phyloP scores from a whole-genome alignment of 2,797 vertebrate genomes.

The Mormyrus hasselquistii region DNA sequence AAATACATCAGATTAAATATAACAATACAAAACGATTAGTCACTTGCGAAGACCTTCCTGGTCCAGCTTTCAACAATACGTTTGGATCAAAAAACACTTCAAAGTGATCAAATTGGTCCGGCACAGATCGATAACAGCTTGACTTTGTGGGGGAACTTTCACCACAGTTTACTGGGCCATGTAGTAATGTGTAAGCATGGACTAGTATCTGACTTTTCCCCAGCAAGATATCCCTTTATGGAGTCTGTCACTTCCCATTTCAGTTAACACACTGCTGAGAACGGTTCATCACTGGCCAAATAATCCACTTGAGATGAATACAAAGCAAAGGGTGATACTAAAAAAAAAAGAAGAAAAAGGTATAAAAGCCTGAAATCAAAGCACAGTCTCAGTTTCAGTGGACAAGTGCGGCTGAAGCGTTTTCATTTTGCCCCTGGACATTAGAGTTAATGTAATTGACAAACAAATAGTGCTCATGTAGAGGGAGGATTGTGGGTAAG shows the following conservation, averaged over 20 bases:
- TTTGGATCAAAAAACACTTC: neutral
- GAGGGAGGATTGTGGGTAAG: conserved; percentile 18
- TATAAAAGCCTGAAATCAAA: conserved; percentile 20
- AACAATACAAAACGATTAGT: neutral
- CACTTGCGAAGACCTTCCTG: neutral
- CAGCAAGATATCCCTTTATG: conserved; percentile 69
- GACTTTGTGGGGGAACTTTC: conserved; percentile 40
- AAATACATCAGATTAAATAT: neutral
- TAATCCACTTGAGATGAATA: conserved; percentile 50
- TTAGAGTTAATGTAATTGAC: conserved; percentile 35
- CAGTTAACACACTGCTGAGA: conserved; percentile 66
- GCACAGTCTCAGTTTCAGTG: conserved; percentile 12
- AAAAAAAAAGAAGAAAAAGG: conserved; percentile 19
- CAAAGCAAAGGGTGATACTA: conserved; percentile 36
- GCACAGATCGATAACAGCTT: conserved; percentile 58
- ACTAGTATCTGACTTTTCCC: conserved; percentile 65
- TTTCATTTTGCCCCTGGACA: conserved; percentile 29
- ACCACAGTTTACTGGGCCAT: conserved; percentile 43
- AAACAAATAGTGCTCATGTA: conserved; percentile 39
- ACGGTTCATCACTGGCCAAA: conserved; percentile 60
- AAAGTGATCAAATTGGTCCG: conserved; percentile 52
- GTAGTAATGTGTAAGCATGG: conserved; percentile 51
- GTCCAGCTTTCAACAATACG: neutral
- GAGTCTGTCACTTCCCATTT: conserved; percentile 83
- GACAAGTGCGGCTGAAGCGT: conserved; percentile 10